phyloP scores from a whole-genome alignment of 2,888 invertebrate species.

The Pycnomerus fuliginosus region DNA sequence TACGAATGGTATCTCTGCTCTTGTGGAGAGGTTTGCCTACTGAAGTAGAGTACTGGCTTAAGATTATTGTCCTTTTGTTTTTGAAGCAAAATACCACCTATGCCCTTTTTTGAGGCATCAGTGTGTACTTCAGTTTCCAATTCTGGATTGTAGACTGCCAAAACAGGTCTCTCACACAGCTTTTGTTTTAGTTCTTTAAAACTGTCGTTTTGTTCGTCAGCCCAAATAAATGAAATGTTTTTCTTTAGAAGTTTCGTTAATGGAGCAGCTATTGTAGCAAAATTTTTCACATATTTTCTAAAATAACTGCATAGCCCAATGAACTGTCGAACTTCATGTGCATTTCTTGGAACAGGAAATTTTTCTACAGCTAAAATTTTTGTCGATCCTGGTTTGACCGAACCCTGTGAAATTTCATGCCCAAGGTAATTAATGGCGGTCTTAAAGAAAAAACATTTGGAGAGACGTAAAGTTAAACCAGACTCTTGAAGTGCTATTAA shows the following conservation, averaged over 20 bases:
- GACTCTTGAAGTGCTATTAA: too few species aligned
- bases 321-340: slow-evolving; percentile 9
- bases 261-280: neutral
- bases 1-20: slow-evolving; percentile 22
- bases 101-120: slow-evolving; percentile 31
- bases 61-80: slow-evolving; percentile 23
- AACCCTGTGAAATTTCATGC: too few species aligned
- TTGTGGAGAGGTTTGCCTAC: slow-evolving; percentile 12
- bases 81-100: slow-evolving; percentile 36
- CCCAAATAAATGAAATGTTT: slow-evolving; percentile 4
- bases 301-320: slow-evolving; percentile 10
- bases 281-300: slow-evolving; percentile 5
- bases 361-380: too few species aligned
- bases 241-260: slow-evolving; percentile 2
- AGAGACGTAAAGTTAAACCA: too few species aligned
- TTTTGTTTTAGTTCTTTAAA: slow-evolving; percentile 6
- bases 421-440: too few species aligned
- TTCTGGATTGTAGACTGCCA: slow-evolving; percentile 7
- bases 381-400: too few species aligned
- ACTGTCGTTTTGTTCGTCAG: slow-evolving; percentile 6
- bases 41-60: slow-evolving; percentile 35
- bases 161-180: slow-evolving; percentile 5
- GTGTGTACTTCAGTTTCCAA: slow-evolving; percentile 31
- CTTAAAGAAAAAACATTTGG: too few species aligned
- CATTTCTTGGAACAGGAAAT: too few species aligned